Evolutionary conservation across 2,888 invertebrate species (phyloP), one percentile per base, ranked within the genome.

Genomic region (Eupelmus urozonus): DNA sequence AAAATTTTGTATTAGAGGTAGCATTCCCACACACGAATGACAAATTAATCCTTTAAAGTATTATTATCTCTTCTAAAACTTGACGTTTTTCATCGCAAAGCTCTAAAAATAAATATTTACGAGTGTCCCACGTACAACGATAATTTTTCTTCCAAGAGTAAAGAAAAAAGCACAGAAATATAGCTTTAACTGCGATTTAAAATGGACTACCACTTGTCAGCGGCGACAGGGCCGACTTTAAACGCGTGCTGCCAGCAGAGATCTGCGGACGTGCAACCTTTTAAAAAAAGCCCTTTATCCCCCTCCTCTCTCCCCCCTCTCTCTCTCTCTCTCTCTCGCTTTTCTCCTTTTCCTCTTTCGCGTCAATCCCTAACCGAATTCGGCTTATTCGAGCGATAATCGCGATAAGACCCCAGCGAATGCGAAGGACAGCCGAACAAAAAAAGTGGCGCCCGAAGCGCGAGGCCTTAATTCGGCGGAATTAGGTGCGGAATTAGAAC

Each of bases 401-500:
- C 57, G 65, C 65, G 66, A 51, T 79, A 59, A 70, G 59, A 45
- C 59, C 23, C 59, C 3, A 23, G 5, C 67, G 59, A 55, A 25
- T 16, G 23, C 1, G 42, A 20, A n/a, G 25, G 18, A 23, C 25
- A 20, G 9, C 16, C 7, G 45, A 45, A 45, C 4, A 45, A 45
- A 16, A 2, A 13, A 16, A 45, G 45, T 16, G 13, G 45, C 16
- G 13, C 45, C 5, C 34, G 34, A 45, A 45, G 9, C 9, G 16
- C 45, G 13, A 34, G 55, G 42, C 34, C 67, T 42, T 83, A 85
- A 84, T 84, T 84, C 81, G 82, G 71, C 42, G 81, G 84, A 83
- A 86, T 85, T 85, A 85, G 83, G 84, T 80, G 80, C 80, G 82
- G 83, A 85, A 84, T 83, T 82, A 75, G 77, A 81, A 81, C 60